Evolutionary conservation across 2,888 invertebrate species (phyloP), one percentile per base, ranked within the genome.

Genomic region (Tigriopus californicus): DNA sequence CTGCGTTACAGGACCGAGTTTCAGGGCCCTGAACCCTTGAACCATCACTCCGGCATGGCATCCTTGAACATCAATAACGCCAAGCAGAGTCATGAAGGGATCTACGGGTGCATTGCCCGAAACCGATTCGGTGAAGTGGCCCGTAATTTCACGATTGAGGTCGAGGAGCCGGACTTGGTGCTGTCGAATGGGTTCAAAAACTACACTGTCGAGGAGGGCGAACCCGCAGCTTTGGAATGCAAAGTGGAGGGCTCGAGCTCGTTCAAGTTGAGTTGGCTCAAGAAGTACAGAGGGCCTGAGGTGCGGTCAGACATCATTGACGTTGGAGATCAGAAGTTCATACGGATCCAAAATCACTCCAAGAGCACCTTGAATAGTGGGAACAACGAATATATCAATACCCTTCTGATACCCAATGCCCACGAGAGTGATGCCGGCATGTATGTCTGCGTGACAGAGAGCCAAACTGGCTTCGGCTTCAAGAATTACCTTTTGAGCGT

Each of bases 401-500:
- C 52, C 13, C 52, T 52, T 15, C 10, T 52, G 12, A 52, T 52
- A 8, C 52, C 52, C 15, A 22, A 57, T 44, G 57, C 42, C 6
- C 22, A 18, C 10, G 2, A n/a, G 11, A 18, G 46, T 5, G 57
- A 57, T 41, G 40, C 44, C 15, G 57, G 57, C 20, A 57, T 57
- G 57, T 57, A 57, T 24, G 22, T 41, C 47, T 57, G 57, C 24
- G 42, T 57, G 22, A 42, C 46, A 13, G 42, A 44, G 12, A 40
- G 20, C 24, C 44, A 20, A 2, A 46, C 15, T 20, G 57, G 41
- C 1, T 57, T 41, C n/a, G 42, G 46, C 22, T 57, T 46, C 24
- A 57, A 57, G 57, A 40, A 42, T 20, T 15, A 24, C 13, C 46
- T 22, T n/a, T 24, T 57, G 24, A 57, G 46, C 15, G 57, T 57